phyloP scores from a whole-genome alignment of 2,113 vertebrate genomes.

The Halcyon senegalensis region DNA sequence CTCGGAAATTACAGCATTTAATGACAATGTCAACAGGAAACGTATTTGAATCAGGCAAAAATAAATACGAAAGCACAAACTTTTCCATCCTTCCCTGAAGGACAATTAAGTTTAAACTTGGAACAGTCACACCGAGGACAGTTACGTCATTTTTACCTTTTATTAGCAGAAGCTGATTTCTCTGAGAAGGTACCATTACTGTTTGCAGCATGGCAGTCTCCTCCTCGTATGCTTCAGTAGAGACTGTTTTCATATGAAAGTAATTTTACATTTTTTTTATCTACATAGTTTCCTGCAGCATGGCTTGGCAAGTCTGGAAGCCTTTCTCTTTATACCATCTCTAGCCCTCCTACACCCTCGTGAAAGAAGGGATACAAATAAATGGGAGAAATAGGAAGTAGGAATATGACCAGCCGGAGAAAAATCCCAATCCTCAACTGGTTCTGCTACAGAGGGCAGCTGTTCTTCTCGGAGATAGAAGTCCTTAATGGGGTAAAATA shows the following conservation, averaged over 20 bases:
- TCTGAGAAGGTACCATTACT: not conserved
- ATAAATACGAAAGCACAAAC: conserved; percentile 38
- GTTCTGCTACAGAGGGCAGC: not conserved
- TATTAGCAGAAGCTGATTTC: not conserved
- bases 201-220: not conserved
- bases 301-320: not conserved
- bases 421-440: not conserved
- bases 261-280: not conserved
- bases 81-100: conserved; percentile 15
- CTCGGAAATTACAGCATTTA: conserved; percentile 44
- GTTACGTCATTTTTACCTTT: not conserved
- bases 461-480: not conserved
- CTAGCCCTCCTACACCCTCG: not conserved
- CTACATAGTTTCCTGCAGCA: not conserved
- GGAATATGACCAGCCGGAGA: not conserved
- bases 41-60: conserved; percentile 32
- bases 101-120: conserved; percentile 33
- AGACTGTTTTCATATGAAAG: not conserved
- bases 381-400: not conserved
- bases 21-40: conserved; percentile 58
- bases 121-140: not conserved
- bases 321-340: not conserved
- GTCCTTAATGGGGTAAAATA: not conserved
- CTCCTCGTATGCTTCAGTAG: not conserved
- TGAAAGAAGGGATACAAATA: not conserved